Evolutionary conservation across 2,888 invertebrate genomes (phyloP).

Genomic region (Synergus gifuensis): DNA sequence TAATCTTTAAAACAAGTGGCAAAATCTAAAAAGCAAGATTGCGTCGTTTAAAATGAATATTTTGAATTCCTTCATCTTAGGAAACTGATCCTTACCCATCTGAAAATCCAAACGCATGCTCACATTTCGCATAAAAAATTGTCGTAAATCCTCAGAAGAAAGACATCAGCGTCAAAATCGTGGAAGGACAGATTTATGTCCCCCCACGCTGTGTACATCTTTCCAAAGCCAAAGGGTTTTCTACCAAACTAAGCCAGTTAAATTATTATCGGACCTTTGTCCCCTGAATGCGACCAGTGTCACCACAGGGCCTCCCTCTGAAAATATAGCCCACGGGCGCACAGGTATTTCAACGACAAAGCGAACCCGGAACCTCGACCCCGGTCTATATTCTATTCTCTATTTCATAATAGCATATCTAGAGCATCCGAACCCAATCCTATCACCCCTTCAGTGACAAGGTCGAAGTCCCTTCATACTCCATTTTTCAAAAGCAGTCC

Average conservation of each 20-base stretch:
- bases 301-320: conserved; percentile 23
- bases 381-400: conserved; percentile 19
- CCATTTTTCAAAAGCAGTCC: conserved; percentile 19
- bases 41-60: no score
- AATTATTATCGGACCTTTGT: conserved; percentile 59
- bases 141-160: conserved; percentile 43
- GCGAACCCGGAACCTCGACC: background rate
- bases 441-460: conserved; percentile 35
- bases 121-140: conserved; percentile 32
- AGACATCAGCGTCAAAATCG: conserved; percentile 30
- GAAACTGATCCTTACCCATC: background rate
- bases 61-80: no score
- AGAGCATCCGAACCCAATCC: conserved; percentile 6
- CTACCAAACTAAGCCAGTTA: conserved; percentile 55
- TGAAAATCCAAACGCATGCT: background rate
- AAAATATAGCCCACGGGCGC: conserved; percentile 22
- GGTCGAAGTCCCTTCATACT: conserved; percentile 27
- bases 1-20: no score
- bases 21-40: no score
- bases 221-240: conserved; percentile 49
- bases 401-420: conserved; percentile 29
- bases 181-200: conserved; percentile 48
- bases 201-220: background rate
- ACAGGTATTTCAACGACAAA: conserved; percentile 25
- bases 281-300: conserved; percentile 48